Percentiles rank a stretch among this genome's conserved stretches.
phyloP scores from a whole-genome alignment of 2,888 invertebrate species.

The Sesamia inferens region DNA sequence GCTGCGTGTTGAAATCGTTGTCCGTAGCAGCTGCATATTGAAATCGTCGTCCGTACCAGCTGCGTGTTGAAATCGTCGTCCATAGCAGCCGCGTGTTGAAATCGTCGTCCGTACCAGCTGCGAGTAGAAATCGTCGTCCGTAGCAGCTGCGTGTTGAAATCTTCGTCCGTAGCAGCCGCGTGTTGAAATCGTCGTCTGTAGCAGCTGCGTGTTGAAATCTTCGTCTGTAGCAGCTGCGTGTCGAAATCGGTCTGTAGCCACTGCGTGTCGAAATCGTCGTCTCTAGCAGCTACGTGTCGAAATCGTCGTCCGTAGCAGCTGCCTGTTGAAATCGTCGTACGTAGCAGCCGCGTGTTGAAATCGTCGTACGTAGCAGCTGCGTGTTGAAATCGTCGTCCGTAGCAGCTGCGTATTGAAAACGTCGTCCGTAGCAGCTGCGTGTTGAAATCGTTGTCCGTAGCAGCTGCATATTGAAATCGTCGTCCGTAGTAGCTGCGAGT shows the following conservation, averaged over 20 bases:
- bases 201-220: conserved; percentile 11
- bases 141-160: conserved; percentile 14
- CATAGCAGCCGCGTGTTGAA: conserved; percentile 13
- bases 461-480: conserved; percentile 10
- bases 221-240: conserved; percentile 3
- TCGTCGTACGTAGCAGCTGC: conserved; percentile 5
- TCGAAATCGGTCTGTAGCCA: neutral
- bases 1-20: neutral
- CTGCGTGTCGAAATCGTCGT: neutral
- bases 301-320: conserved; percentile 5
- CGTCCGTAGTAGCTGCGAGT: conserved; percentile 6
- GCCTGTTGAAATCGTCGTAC: neutral
- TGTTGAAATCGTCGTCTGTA: neutral
- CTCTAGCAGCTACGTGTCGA: conserved; percentile 10
- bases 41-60: conserved; percentile 1
- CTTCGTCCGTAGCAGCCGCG: conserved; percentile 6
- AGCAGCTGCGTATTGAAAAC: conserved; percentile 12
- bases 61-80: neutral
- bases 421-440: conserved; percentile 4
- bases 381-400: neutral
- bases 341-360: conserved; percentile 15
- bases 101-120: conserved; percentile 6
- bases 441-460: neutral
- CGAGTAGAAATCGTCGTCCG: neutral
- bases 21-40: conserved; percentile 7